These are phyloP conservation scores for Procapra przewalskii DNA, from an alignment of 2,113 vertebrate species.

Conservation along the genomic window DNA sequence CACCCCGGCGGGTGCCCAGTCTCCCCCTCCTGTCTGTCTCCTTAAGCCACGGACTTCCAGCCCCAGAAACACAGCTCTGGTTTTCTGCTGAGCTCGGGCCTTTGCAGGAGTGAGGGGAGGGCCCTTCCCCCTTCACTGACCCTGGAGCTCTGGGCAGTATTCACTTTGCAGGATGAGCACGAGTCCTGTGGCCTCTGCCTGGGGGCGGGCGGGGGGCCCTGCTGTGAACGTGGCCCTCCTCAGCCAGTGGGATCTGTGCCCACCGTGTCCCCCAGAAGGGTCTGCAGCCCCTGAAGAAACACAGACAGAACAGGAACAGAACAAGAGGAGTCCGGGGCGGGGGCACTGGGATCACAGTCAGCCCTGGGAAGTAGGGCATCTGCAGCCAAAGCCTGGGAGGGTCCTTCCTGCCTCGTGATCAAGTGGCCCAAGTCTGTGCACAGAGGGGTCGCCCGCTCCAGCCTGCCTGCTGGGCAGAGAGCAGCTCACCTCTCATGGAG, in stretches of 20 bases:
- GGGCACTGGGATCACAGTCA: background rate
- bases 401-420: background rate
- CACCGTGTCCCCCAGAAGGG: background rate
- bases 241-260: background rate
- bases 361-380: background rate
- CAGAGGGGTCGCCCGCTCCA: background rate
- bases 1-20: background rate
- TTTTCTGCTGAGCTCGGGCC: background rate
- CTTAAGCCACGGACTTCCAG: conserved; percentile 25
- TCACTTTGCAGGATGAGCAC: conserved; percentile 80
- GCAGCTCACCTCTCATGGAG: background rate
- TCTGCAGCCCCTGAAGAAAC: background rate
- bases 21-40: background rate
- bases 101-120: background rate
- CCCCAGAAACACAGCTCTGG: conserved; percentile 1
- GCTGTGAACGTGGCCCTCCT: background rate
- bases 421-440: background rate
- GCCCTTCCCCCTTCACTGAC: conserved; percentile 71
- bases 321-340: background rate
- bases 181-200: conserved; percentile 63
- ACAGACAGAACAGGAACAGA: background rate
- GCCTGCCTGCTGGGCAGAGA: background rate
- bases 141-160: conserved; percentile 79
- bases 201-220: background rate
- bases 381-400: background rate